A percentile compares a stretch with the other conserved stretches of the same genome.
phyloP scores from a whole-genome alignment of 2,113 vertebrate species.

The Crotalus horridus region DNA sequence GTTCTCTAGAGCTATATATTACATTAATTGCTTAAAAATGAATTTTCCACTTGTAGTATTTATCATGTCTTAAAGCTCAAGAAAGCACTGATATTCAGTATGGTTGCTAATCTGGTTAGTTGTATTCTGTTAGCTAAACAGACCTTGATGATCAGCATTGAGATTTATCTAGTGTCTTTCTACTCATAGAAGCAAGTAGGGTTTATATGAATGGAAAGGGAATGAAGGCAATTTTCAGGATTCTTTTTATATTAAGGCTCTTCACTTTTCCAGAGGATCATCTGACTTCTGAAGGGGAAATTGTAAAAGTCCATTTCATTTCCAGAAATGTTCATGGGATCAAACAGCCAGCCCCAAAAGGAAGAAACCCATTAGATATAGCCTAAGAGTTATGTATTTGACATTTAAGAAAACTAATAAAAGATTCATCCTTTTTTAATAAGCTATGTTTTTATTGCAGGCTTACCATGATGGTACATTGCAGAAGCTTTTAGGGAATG shows the following conservation, averaged over 20 bases:
- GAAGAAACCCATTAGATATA: neutral
- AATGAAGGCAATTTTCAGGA: neutral
- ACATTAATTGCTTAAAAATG: neutral
- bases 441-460: conserved; percentile 53
- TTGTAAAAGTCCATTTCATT: neutral
- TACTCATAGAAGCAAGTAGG: neutral
- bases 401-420: neutral
- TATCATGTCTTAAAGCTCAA: neutral
- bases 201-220: neutral
- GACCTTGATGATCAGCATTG: neutral
- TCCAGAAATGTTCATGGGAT: neutral
- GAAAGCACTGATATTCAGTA: neutral
- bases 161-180: neutral
- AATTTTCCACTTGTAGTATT: neutral
- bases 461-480: conserved; percentile 84
- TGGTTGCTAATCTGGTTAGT: neutral
- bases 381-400: too few relatives aligned
- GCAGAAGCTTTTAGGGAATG: conserved; percentile 78
- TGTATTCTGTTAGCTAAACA: neutral
- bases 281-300: neutral
- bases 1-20: neutral
- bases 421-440: neutral
- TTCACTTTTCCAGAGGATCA: too few relatives aligned
- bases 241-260: neutral
- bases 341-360: neutral